A percentile compares a stretch with the other conserved stretches of the same genome.
These are phyloP conservation scores for Acanthopleura granulata DNA, from an alignment of 2,888 invertebrate species.

Conservation along the genomic window DNA sequence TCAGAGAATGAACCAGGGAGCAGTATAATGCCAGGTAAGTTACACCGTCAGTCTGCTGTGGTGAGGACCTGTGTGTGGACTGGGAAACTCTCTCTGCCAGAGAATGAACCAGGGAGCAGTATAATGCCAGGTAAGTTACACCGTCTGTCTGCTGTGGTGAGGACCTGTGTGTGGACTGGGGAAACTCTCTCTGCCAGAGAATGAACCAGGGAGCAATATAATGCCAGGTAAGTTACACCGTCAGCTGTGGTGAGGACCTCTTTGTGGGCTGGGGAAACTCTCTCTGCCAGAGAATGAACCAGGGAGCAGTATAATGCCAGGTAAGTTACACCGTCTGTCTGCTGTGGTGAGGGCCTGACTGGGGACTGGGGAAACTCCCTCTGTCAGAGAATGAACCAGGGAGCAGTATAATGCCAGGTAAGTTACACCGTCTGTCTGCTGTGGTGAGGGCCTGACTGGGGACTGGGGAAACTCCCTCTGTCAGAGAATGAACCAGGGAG, in stretches of 20 bases:
- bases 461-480: conserved; percentile 90
- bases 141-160: conserved; percentile 86
- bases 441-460: conserved; percentile 96
- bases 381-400: conserved; percentile 99
- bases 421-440: conserved; percentile 77
- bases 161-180: conserved; percentile 97
- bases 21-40: conserved; percentile 96
- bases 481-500: conserved; percentile 99
- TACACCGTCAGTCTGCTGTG: conserved; percentile 81
- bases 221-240: conserved; percentile 84
- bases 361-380: conserved; percentile 92
- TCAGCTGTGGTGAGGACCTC: conserved; percentile 91
- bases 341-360: conserved; percentile 95
- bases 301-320: conserved; percentile 99
- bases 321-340: conserved; percentile 77
- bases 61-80: conserved; percentile 95
- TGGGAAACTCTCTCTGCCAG: conserved; percentile 92
- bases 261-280: conserved; percentile 95
- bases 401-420: conserved; percentile 99
- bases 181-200: conserved; percentile 94
- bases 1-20: conserved; percentile 99
- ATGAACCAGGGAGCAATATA: conserved; percentile 99
- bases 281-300: conserved; percentile 98
- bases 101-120: conserved; percentile 99
- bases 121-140: conserved; percentile 90